Evolutionary conservation across 2,113 vertebrate species (phyloP).

Genomic region (Polypterus bichir): DNA sequence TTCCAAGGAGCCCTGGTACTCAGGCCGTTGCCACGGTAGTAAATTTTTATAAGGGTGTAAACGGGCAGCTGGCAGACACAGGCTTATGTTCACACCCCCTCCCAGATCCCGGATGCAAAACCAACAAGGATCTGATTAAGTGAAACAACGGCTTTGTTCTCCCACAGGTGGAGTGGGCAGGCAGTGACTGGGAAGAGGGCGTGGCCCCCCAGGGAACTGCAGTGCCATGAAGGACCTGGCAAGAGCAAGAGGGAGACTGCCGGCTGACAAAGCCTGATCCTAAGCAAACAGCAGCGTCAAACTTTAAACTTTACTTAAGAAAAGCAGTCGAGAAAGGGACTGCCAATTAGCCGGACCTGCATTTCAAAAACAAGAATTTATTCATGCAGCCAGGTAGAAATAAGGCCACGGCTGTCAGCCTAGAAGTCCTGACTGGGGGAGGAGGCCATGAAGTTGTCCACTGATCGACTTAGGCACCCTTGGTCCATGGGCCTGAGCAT

Average conservation of each 20-base stretch:
- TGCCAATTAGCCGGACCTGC: no score
- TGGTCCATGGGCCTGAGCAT: no score
- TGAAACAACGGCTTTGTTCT: slow-evolving; percentile 15
- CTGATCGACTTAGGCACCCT: no score
- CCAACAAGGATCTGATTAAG: slow-evolving; percentile 17
- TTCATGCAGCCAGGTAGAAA: no score
- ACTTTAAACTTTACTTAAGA: slow-evolving; percentile 12
- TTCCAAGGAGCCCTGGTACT: no score
- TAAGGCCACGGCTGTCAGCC: no score
- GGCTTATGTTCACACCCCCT: slow-evolving; percentile 1
- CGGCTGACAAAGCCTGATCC: neutral
- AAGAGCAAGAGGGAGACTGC: neutral
- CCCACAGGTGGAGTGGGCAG: slow-evolving; percentile 3
- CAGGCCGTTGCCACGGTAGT: neutral
- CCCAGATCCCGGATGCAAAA: slow-evolving; percentile 11
- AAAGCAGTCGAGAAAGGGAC: neutral
- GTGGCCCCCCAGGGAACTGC: neutral
- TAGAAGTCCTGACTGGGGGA: no score
- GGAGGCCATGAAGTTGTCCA: no score
- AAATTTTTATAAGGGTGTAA: slow-evolving; percentile 10
- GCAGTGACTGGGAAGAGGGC: neutral
- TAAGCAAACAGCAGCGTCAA: neutral
- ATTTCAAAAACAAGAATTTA: no score
- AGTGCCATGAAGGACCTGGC: neutral
- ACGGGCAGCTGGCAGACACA: slow-evolving; percentile 14